These are phyloP conservation scores for Etia nguti DNA, from an alignment of 2,113 vertebrate species.

Conservation along the genomic window DNA sequence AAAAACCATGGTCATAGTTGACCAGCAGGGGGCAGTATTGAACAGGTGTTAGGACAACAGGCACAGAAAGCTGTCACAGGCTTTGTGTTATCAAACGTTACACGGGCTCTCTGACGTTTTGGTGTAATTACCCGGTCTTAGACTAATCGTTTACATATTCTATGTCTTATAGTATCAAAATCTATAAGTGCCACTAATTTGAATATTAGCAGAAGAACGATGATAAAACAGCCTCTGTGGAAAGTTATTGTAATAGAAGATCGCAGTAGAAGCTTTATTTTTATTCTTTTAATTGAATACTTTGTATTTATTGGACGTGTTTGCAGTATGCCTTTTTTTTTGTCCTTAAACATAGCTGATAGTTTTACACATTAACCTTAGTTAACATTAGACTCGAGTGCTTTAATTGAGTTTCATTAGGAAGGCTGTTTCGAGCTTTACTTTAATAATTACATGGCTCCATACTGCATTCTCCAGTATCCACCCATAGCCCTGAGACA, in stretches of 20 bases:
- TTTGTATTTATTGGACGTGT: not conserved
- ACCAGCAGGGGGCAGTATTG: slow-evolving; percentile 40
- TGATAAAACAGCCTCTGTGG: not conserved
- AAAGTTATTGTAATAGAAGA: not conserved
- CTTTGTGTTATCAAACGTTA: not conserved
- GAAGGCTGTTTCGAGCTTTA: not conserved
- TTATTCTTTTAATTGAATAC: not conserved
- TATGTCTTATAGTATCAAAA: not conserved
- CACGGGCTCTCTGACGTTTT: not conserved
- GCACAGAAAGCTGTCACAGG: not conserved
- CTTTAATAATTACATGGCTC: not conserved
- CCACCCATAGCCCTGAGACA: not conserved
- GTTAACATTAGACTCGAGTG: not conserved
- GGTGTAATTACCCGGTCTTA: not conserved
- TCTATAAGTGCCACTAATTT: not conserved
- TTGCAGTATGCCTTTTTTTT: not conserved
- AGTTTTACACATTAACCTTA: not conserved
- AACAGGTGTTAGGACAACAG: not conserved
- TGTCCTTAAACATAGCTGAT: not conserved
- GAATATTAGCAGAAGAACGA: not conserved
- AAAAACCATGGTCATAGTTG: not conserved
- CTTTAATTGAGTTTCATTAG: not conserved
- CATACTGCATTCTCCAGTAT: not conserved
- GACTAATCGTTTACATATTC: not conserved
- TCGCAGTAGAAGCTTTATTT: not conserved